A percentile compares a stretch with the other conserved stretches of the same genome.
phyloP scores from a whole-genome alignment of 1,140 invertebrate genomes.

The Zaprionus capensis region DNA sequence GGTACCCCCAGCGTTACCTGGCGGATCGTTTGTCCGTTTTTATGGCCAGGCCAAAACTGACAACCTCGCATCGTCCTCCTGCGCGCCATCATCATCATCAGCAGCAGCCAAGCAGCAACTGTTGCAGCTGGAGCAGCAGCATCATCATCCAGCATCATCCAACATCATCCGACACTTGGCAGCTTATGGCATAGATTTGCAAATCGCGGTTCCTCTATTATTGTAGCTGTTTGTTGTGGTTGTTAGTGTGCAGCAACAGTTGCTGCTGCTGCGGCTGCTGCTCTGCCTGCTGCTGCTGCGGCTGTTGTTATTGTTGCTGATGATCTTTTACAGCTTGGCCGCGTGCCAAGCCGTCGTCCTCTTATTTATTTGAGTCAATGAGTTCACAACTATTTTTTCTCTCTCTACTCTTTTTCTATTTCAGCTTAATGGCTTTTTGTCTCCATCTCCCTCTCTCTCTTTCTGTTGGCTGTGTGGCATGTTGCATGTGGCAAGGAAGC shows the following conservation, averaged over 20 bases:
- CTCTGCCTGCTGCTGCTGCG: constrained; percentile 16
- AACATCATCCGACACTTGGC: constrained; percentile 77
- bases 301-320: constrained; percentile 65
- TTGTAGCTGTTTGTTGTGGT: constrained; percentile 81
- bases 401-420: constrained; percentile 50
- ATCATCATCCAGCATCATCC: constrained; percentile 52
- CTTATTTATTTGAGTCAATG: constrained; percentile 82
- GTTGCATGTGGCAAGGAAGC: constrained; percentile 64
- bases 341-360: constrained; percentile 51
- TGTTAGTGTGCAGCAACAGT: constrained; percentile 68
- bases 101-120: constrained; percentile 20
- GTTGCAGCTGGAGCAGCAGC: constrained; percentile 25
- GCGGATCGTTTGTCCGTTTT: constrained; percentile 71
- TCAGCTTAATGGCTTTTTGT: constrained; percentile 69
- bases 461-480: constrained; percentile 30
- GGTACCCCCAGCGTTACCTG: constrained; percentile 35
- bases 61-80: constrained; percentile 36
- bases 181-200: constrained; percentile 80
- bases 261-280: constrained; percentile 20
- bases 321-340: constrained; percentile 46
- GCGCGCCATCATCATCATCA: constrained; percentile 24
- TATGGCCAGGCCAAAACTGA: constrained; percentile 36
- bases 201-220: constrained; percentile 75
- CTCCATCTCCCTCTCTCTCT: background rate
- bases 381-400: constrained; percentile 80